Percentiles rank a stretch among this genome's conserved stretches.
Evolutionary conservation across 2,797 vertebrate genomes (phyloP).

Genomic region (Hippopotamyrus pictus): DNA sequence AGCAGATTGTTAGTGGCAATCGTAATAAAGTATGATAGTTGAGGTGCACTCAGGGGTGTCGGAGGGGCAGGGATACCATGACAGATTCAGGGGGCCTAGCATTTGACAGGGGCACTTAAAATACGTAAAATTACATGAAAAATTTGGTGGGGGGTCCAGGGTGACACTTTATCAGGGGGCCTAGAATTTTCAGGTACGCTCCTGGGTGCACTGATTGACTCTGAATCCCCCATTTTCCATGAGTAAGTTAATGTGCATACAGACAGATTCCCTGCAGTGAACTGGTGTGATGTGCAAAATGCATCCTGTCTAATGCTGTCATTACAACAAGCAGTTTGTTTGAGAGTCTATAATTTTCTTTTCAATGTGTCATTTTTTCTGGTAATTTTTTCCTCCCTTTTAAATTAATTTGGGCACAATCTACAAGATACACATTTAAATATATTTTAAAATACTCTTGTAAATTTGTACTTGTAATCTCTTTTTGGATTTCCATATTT

Average conservation of each 20-base stretch:
- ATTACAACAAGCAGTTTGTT: background rate
- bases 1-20: background rate
- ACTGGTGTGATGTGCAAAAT: background rate
- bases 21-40: background rate
- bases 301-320: background rate
- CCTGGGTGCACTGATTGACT: background rate
- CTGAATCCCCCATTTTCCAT: background rate
- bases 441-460: background rate
- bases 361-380: background rate
- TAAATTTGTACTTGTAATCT: too few species aligned
- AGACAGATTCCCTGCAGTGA: background rate
- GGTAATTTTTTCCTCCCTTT: background rate
- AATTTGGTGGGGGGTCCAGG: background rate
- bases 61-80: background rate
- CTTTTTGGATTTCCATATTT: background rate
- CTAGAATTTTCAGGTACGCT: background rate
- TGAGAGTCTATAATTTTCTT: background rate
- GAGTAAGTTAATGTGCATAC: background rate
- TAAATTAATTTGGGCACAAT: background rate
- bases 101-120: background rate
- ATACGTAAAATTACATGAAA: background rate
- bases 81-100: too few species aligned
- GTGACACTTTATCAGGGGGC: background rate
- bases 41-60: background rate
- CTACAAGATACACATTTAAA: background rate